Evolutionary conservation across 2,888 invertebrate species (phyloP), one percentile per base, ranked within the genome.

Genomic region (Agriopis leucophaearia): DNA sequence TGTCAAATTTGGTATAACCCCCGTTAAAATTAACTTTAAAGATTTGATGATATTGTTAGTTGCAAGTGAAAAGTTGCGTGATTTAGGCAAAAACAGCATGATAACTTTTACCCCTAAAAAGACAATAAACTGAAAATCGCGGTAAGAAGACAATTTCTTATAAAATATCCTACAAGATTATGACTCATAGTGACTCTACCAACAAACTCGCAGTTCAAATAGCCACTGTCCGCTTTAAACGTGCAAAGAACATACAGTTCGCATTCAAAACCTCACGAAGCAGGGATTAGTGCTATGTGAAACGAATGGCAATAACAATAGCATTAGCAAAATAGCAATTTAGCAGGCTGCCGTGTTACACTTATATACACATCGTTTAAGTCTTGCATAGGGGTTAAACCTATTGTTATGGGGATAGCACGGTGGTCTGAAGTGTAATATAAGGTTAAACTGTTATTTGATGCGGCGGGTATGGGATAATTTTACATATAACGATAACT

Each of bases 281-380:
- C 58, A 42, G 36, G 48, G 54, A 64, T 64, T 68, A 68, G 18
- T 44, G 55, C 59, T 60, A 59, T 59, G 50, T 63, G 58, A 50
- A 68, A 58, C 59, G 55, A 42, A 68, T 9, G 48, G 44, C 54
- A 48, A 59, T 63, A 67, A 58, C 67, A 62, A 47, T 67, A 58
- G 47, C 52, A 66, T 61, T 66, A 66, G 40, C 45, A 47, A 38
- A 59, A 56, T 56, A 42, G 36, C 58, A 42, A 51, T 16, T 15
- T 51, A 58, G 57, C 47, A 58, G 52, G 58, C 57, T 48, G 66
- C 54, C 16, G 55, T 61, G 52, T 45, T 55, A 52, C 54, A 54
- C 40, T 54, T 16, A 16, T 48, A 45, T 61, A 52, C 62, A 62
- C 42, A 67, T 67, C 62, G 62, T 66, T 66, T 44, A 56, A 56